Evolutionary conservation across 2,113 vertebrate species (phyloP), one percentile per base, ranked within the genome.

Genomic region (Scolopax mira): DNA sequence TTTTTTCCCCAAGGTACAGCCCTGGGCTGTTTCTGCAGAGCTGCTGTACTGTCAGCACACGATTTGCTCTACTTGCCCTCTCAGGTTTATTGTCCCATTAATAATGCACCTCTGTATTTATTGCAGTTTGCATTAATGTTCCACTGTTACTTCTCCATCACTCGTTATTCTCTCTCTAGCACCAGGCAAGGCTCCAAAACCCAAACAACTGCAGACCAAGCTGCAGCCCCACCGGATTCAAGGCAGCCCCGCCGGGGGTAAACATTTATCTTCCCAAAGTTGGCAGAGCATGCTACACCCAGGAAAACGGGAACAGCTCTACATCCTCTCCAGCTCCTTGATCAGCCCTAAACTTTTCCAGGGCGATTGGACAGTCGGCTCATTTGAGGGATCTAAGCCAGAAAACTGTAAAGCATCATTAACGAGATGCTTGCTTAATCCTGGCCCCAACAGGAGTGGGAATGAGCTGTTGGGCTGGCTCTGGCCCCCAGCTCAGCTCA

Each of bases 21-120:
- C 73, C 69, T 75, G 85, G 79, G 88, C 51, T 35, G 79, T 64
- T 89, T 87, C 77, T 84, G 55, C 73, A 71, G 52, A 65, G 85
- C 72, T 92, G 67, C 41, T 69, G 52, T 46, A 48, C 72, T 78
- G 79, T 78, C 90, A 94, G 88, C 80, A 19, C 14, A 35, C 3
- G 0, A 65, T 75, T 58, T 75, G 83, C 54, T 86, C 80, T 39
- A 13, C 88, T 92, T 79, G 49, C 70, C 73, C 77, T 89, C 86
- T 85, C 2, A 18, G 65, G 65, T 92, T 94, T 90, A 93, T 75
- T 42, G 49, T 35, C 5, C 73, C 77, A 96, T 96, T 93, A 97
- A 96, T 92, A 95, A 96, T 69, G 65, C 61, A 96, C 39, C 83
- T 57, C 57, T 41, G 79, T 78, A 81, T 92, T 91, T 93, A 94